These are phyloP conservation scores for Paedocypris micromegethes DNA, from an alignment of 2,797 vertebrate genomes.

Conservation along the genomic window DNA sequence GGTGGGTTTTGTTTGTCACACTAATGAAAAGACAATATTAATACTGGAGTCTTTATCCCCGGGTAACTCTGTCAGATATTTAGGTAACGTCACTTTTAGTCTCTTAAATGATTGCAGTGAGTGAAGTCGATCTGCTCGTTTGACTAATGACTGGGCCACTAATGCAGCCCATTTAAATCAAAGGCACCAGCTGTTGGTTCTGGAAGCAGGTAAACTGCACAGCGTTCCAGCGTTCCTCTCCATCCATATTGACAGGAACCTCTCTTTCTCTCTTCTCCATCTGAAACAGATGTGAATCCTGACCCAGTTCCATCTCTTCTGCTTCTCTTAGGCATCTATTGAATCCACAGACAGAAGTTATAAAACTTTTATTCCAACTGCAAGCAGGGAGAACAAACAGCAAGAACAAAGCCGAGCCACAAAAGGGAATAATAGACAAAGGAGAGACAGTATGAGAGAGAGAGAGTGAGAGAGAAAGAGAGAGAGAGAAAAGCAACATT, in stretches of 20 bases:
- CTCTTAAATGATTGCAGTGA: background rate
- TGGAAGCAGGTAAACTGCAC: constrained; percentile 12
- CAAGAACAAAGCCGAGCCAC: constrained; percentile 37
- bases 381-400: constrained; percentile 44
- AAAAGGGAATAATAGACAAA: constrained; percentile 45
- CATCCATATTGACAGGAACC: background rate
- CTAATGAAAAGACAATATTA: constrained; percentile 24
- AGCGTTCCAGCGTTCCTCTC: constrained; percentile 5
- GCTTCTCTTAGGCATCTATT: constrained; percentile 37
- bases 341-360: constrained; percentile 36
- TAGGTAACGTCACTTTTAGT: background rate
- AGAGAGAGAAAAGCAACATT: constrained; percentile 12
- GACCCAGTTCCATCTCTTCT: constrained; percentile 42
- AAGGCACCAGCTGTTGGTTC: background rate
- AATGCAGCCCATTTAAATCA: constrained; percentile 6
- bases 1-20: constrained; percentile 16
- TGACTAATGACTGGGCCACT: background rate
- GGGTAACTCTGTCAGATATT: constrained; percentile 10
- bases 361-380: constrained; percentile 43
- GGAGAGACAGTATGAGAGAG: constrained; percentile 25
- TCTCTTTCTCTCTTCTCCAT: background rate
- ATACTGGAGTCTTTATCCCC: constrained; percentile 13
- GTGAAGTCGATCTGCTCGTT: background rate
- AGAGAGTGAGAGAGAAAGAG: too few species aligned
- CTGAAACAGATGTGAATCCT: constrained; percentile 38